These are phyloP conservation scores for Amphiprion ocellaris DNA, from an alignment of 2,113 vertebrate species.

Conservation along the genomic window DNA sequence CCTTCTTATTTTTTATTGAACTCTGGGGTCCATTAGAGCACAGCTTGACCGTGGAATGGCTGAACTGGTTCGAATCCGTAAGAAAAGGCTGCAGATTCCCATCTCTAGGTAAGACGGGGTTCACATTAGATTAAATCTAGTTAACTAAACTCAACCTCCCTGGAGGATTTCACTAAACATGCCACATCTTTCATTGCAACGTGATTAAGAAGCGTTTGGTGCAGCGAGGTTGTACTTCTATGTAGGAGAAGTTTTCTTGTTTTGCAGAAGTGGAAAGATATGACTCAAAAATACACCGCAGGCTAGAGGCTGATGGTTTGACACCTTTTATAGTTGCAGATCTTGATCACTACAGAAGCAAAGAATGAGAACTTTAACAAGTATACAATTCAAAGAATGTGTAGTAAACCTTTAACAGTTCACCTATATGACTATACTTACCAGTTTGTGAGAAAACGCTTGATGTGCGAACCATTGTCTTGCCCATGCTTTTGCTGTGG, in stretches of 20 bases:
- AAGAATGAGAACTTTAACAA: neutral
- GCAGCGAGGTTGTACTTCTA: neutral
- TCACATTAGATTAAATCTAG: neutral
- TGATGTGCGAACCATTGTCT: conserved; percentile 34
- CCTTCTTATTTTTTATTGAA: conserved; percentile 53
- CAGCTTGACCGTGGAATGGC: conserved; percentile 75
- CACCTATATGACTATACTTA: neutral
- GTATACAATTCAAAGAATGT: neutral
- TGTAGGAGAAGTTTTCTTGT: conserved; percentile 19
- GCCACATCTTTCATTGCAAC: neutral
- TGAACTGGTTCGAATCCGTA: conserved; percentile 82
- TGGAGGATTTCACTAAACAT: neutral
- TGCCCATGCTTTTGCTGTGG: conserved; percentile 24
- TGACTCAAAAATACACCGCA: conserved; percentile 33
- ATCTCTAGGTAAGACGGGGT: conserved; percentile 82
- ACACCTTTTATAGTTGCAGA: neutral
- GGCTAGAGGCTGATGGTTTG: neutral
- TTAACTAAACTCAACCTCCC: neutral
- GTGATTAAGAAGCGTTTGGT: neutral
- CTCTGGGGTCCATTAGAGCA: conserved; percentile 62
- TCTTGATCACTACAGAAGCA: neutral
- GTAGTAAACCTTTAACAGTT: neutral
- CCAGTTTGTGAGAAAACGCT: conserved; percentile 12
- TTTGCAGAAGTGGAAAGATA: conserved; percentile 45
- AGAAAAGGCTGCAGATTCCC: conserved; percentile 83